A percentile compares a stretch with the other conserved stretches of the same genome.
Conservation (phyloP, 2,113 vertebrate genomes). For the Thamnaconus septentrionalis region DNA sequence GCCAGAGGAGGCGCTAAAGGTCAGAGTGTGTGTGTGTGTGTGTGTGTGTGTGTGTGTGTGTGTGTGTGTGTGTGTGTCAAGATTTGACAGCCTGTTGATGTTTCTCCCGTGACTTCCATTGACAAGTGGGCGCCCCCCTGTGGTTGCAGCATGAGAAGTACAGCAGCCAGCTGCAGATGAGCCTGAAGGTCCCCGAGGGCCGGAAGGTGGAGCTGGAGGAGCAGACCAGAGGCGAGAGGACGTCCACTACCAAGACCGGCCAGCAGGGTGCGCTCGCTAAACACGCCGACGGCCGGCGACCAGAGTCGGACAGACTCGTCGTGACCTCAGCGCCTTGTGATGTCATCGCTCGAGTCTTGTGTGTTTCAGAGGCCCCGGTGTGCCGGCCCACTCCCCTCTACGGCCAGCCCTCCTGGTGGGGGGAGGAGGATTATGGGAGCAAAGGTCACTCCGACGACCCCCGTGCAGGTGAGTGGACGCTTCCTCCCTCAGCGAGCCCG, state of each 20-base stretch:
- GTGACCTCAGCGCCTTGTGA: too few relatives aligned
- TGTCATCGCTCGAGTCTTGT: not conserved
- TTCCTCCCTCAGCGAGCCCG: not conserved
- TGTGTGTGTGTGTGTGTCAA: not conserved
- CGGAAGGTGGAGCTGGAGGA: slow-evolving; percentile 79
- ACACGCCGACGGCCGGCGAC: too few relatives aligned
- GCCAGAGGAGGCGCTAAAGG: slow-evolving; percentile 97
- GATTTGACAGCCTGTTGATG: not conserved
- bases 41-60: slow-evolving; percentile 9
- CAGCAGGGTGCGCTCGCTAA: slow-evolving; percentile 61
- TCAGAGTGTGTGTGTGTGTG: slow-evolving; percentile 49
- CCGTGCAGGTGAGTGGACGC: slow-evolving; percentile 76
- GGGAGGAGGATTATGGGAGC: slow-evolving; percentile 86
- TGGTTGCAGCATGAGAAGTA: slow-evolving; percentile 92
- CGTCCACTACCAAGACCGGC: slow-evolving; percentile 70
- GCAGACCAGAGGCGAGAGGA: slow-evolving; percentile 75
- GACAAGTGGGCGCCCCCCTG: slow-evolving; percentile 12
- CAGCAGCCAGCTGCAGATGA: slow-evolving; percentile 92
- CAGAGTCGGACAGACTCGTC: too few relatives aligned
- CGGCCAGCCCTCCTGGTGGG: slow-evolving; percentile 98
- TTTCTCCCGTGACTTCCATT: slow-evolving; percentile 12
- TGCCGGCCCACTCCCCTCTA: slow-evolving; percentile 90
- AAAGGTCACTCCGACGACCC: slow-evolving; percentile 74
- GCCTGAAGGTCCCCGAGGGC: slow-evolving; percentile 64
- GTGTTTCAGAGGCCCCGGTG: slow-evolving; percentile 73